Evolutionary conservation across 2,113 vertebrate genomes (phyloP).

Genomic region (Elachura formosa): DNA sequence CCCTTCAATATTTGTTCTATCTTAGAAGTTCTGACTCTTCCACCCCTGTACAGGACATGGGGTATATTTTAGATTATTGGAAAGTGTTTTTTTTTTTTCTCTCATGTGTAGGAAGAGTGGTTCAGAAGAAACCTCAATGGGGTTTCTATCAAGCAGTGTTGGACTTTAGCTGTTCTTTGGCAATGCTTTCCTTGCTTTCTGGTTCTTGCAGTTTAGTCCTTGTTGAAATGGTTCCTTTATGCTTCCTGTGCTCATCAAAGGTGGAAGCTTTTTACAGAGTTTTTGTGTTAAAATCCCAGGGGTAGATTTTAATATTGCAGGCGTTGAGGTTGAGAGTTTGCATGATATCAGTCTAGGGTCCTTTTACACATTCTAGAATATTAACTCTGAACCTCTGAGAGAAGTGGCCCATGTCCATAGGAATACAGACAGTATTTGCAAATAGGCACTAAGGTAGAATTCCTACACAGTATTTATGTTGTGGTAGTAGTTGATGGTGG

Average conservation of each 20-base stretch:
- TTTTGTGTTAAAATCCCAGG: not conserved
- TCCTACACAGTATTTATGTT: not conserved
- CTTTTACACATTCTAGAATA: not conserved
- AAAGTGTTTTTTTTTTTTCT: not conserved
- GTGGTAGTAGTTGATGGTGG: not conserved
- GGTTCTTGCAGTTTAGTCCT: not conserved
- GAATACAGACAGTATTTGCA: not conserved
- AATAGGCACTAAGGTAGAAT: not conserved
- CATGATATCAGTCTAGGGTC: not conserved
- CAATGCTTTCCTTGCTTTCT: not conserved
- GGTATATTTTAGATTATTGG: not conserved
- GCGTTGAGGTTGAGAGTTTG: rapidly evolving
- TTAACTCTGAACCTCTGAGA: not conserved
- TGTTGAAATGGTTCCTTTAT: not conserved
- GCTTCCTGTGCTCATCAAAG: not conserved
- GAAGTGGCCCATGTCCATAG: rapidly evolving
- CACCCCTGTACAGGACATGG: not conserved
- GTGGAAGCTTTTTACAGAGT: not conserved
- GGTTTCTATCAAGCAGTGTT: not conserved
- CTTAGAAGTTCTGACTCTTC: not conserved
- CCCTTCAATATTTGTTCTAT: not conserved
- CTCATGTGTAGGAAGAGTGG: not conserved
- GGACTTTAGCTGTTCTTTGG: not conserved
- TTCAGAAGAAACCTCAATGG: not conserved
- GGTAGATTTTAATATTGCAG: not conserved